Evolutionary conservation across 2,888 invertebrate species (phyloP).

Genomic region (Coecobrya sp.): DNA sequence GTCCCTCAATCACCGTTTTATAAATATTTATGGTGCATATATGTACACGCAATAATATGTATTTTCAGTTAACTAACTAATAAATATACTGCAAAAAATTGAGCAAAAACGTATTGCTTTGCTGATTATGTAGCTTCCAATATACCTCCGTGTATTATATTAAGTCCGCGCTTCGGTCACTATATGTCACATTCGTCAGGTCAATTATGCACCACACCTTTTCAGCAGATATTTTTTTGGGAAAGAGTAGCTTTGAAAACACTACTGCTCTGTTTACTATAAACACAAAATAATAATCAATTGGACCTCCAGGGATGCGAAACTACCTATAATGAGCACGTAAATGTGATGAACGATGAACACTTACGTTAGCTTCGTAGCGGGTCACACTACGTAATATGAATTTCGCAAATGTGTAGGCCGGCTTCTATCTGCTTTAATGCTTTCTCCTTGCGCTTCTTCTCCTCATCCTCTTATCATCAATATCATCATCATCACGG

Average conservation of each 20-base stretch:
- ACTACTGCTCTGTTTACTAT: neutral
- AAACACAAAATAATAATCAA: neutral
- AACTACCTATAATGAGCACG: too few species aligned
- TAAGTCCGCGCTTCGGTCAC: conserved; percentile 1
- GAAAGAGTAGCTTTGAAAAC: too few species aligned
- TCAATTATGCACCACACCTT: conserved; percentile 43
- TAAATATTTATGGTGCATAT: neutral
- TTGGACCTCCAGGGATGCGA: too few species aligned
- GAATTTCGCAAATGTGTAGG: neutral
- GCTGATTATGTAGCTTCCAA: neutral
- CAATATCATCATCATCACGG: neutral
- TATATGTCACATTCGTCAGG: neutral
- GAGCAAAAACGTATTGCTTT: neutral
- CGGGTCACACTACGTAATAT: too few species aligned
- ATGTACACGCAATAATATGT: neutral
- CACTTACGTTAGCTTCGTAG: too few species aligned
- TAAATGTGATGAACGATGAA: too few species aligned
- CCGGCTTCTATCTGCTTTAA: neutral
- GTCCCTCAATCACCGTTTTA: conserved; percentile 11
- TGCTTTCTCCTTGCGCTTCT: neutral
- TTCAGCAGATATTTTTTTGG: neutral
- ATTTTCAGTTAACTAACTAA: neutral
- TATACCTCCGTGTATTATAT: neutral
- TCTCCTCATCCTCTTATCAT: neutral
- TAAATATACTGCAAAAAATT: neutral